Conservation (phyloP, 2,888 invertebrate genomes). For the Hoplodrina blanda region DNA sequence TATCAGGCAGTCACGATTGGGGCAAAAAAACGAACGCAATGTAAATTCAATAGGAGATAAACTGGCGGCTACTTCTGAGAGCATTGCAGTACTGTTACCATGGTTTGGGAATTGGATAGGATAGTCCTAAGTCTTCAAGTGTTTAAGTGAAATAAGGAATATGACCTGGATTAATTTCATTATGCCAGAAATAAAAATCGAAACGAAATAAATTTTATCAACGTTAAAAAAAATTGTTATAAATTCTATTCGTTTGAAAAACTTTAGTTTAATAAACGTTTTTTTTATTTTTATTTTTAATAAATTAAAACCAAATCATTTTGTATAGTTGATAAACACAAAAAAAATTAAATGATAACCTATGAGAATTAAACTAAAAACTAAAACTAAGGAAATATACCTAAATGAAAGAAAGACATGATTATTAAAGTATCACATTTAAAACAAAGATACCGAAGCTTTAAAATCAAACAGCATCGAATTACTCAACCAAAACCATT, state of each 20-base stretch:
- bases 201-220: no score
- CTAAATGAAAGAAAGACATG: not conserved
- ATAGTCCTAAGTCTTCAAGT: not conserved
- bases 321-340: no score
- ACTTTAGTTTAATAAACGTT: no score
- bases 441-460: not conserved
- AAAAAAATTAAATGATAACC: no score
- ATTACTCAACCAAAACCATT: constrained; percentile 1
- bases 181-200: no score
- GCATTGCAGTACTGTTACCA: constrained; percentile 28
- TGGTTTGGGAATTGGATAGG: constrained; percentile 20
- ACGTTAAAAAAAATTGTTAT: no score
- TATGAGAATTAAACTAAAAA: no score
- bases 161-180: no score
- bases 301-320: no score
- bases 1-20: constrained; percentile 68
- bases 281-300: no score
- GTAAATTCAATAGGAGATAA: constrained; percentile 74
- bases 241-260: no score
- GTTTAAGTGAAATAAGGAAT: not conserved
- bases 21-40: constrained; percentile 71
- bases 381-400: not conserved
- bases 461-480: constrained; percentile 8
- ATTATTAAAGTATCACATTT: not conserved
- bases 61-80: constrained; percentile 55